Evolutionary conservation across 2,113 vertebrate genomes (phyloP), one percentile per base, ranked within the genome.

Genomic region (Gallinago media): DNA sequence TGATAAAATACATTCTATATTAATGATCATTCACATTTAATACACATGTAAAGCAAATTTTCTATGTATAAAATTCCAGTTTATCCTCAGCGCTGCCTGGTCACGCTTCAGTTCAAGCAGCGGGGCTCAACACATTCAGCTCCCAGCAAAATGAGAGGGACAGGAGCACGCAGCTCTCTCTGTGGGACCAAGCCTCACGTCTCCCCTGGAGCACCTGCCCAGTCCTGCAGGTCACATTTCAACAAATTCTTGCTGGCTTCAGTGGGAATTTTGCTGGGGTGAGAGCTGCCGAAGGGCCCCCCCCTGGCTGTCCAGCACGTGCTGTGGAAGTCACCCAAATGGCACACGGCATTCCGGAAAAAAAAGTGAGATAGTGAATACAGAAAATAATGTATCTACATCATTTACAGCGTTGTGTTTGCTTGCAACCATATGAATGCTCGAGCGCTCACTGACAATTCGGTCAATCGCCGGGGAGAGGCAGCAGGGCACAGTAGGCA

Each of bases 1-100:
- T 44, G 38, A 93, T 95, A 94, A 96, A 97, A 97, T 88, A 96
- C 89, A 95, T 97, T 96, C 94, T 95, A 73, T 94, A 94, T 79
- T 95, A 94, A 96, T 71, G 78, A 56, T 94, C 74, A 83, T 92
- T 96, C 91, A 93, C 85, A 78, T 92, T 96, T 81, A 80, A 93
- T 96, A 93, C 92, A 88, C 54, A 94, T 7, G 70, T 82, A 85
- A 96, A 97, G 95, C 74, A 84, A 46, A 62, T 94, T 62, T 86
- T 92, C 75, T 70, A 42, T 9, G 34, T 94, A 95, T 88, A 95
- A 96, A 96, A 96, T 92, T 96, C 76, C 96, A 96, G 94, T 95
- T 97, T 94, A 95, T 92, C 96, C 82, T 76, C 66, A 89, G 80
- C n/a, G 88, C 68, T 89, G 88, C 91, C 88, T 72, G 76, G 82